These are phyloP conservation scores for Odontomyia ornata DNA, from an alignment of 2,888 invertebrate genomes.

Conservation along the genomic window DNA sequence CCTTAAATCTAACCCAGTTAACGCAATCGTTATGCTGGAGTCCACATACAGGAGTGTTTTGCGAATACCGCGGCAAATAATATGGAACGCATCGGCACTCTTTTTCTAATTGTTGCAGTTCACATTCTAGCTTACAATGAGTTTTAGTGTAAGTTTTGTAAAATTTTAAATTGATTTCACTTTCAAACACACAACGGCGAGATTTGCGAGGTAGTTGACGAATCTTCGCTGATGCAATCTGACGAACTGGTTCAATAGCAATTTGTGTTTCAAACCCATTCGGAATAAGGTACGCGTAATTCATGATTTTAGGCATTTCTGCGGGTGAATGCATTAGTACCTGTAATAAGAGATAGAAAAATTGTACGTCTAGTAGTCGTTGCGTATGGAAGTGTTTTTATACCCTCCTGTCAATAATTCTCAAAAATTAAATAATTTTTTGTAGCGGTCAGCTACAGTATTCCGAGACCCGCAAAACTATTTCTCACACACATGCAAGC, in stretches of 20 bases:
- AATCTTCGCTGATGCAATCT: slow-evolving; percentile 44
- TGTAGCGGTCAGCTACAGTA: no score
- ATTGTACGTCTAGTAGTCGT: no score
- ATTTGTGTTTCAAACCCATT: slow-evolving; percentile 78
- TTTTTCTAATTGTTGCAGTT: slow-evolving; percentile 71
- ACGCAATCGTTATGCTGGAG: slow-evolving; percentile 73
- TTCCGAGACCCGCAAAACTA: no score
- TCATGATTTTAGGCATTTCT: slow-evolving; percentile 81
- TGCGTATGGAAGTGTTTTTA: no score
- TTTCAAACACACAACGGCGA: slow-evolving; percentile 76
- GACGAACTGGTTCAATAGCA: slow-evolving; percentile 74
- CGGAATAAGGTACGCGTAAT: slow-evolving; percentile 76
- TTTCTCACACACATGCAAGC: no score
- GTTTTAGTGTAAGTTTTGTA: slow-evolving; percentile 76
- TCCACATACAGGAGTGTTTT: slow-evolving; percentile 74
- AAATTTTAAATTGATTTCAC: slow-evolving; percentile 74
- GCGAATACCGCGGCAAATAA: slow-evolving; percentile 69
- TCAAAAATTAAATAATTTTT: no score
- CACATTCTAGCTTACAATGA: slow-evolving; percentile 82
- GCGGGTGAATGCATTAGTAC: slow-evolving; percentile 81
- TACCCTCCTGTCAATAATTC: no score
- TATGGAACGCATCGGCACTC: slow-evolving; percentile 58
- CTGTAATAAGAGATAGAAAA: slow-evolving; percentile 65
- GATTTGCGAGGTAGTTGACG: slow-evolving; percentile 54
- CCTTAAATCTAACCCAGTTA: slow-evolving; percentile 55